These are phyloP conservation scores for Autographa pulchrina DNA, from an alignment of 2,888 invertebrate genomes.

Conservation along the genomic window DNA sequence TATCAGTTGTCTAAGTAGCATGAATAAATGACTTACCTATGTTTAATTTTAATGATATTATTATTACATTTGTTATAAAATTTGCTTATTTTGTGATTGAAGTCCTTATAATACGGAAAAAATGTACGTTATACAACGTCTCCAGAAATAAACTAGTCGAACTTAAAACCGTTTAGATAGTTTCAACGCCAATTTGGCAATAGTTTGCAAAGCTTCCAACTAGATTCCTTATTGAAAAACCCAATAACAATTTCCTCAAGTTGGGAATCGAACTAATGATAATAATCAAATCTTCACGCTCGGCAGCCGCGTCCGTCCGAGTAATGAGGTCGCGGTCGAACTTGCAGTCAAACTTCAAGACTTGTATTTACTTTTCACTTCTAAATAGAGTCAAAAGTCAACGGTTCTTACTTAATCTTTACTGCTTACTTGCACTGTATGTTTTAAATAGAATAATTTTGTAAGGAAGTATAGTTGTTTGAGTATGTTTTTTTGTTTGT, in stretches of 20 bases:
- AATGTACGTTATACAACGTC: too few relatives aligned
- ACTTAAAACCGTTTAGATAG: background rate
- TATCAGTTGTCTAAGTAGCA: too few relatives aligned
- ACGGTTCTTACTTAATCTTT: background rate
- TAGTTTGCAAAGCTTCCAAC: background rate
- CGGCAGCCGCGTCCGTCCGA: background rate
- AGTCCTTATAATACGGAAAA: too few relatives aligned
- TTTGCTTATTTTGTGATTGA: too few relatives aligned
- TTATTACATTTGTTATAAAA: background rate
- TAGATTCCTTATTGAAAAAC: background rate
- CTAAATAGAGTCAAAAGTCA: conserved; percentile 1
- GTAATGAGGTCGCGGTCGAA: background rate
- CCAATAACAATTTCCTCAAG: conserved; percentile 2
- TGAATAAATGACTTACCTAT: too few relatives aligned
- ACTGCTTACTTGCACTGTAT: background rate
- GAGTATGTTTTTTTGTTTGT: too few relatives aligned
- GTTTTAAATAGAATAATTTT: too few relatives aligned
- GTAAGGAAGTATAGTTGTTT: too few relatives aligned
- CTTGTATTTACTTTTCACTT: background rate
- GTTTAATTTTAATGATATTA: background rate
- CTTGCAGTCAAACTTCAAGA: background rate
- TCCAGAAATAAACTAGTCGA: background rate
- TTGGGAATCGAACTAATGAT: conserved; percentile 7
- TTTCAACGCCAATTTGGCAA: background rate
- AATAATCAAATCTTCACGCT: conserved; percentile 6